These are phyloP conservation scores for Lutjanus erythropterus DNA, from an alignment of 2,113 vertebrate species.

Conservation along the genomic window DNA sequence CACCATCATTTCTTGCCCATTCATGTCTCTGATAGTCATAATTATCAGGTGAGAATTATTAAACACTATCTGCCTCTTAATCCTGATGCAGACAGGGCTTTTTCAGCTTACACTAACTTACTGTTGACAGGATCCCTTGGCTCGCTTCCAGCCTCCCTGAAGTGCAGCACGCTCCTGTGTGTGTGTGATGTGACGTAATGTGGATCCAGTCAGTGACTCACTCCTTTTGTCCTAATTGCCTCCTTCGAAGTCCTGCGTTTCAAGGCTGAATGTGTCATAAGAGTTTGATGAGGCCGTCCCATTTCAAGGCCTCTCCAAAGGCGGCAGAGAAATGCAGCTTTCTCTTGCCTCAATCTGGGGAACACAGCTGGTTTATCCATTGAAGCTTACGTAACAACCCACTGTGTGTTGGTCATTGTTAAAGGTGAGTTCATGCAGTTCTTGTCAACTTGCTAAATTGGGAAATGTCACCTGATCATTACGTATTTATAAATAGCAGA, in stretches of 20 bases:
- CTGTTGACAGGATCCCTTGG: slow-evolving; percentile 28
- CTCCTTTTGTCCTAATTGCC: slow-evolving; percentile 48
- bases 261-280: slow-evolving; percentile 16
- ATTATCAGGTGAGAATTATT: slow-evolving; percentile 39
- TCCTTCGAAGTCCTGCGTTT: slow-evolving; percentile 21
- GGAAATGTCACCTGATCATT: background rate
- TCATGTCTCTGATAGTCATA: slow-evolving; percentile 32
- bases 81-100: slow-evolving; percentile 7
- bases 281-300: background rate
- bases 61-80: slow-evolving; percentile 30
- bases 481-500: background rate
- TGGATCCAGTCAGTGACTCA: slow-evolving; percentile 50
- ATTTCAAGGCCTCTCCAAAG: slow-evolving; percentile 13
- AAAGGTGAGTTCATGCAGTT: background rate
- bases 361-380: fast-evolving
- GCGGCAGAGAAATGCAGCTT: slow-evolving; percentile 2
- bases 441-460: background rate
- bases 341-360: background rate
- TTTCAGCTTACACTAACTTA: slow-evolving; percentile 27
- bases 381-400: background rate
- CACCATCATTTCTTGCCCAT: background rate
- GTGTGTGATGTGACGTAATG: slow-evolving; percentile 56
- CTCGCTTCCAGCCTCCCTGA: slow-evolving; percentile 25
- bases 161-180: slow-evolving; percentile 34
- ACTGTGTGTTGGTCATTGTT: too few relatives aligned